Conservation (phyloP, 2,113 vertebrate species). For the Ictalurus furcatus region DNA sequence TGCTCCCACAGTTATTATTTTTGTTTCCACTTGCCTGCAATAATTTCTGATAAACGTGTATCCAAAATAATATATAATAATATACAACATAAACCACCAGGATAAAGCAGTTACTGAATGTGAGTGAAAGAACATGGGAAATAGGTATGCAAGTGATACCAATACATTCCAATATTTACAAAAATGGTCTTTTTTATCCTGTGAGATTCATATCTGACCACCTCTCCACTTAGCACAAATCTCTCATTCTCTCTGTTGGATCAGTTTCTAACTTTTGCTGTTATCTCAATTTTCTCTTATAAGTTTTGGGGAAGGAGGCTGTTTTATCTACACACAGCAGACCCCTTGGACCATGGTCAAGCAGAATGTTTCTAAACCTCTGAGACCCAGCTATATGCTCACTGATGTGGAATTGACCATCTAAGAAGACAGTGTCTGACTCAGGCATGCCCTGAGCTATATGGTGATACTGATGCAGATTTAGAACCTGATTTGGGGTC, state of each 20-base stretch:
- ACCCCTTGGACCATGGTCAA: neutral
- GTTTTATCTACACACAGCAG: neutral
- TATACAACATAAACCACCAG: neutral
- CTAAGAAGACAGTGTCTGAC: neutral
- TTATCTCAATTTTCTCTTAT: neutral
- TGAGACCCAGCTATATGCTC: neutral
- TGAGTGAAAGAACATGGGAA: neutral
- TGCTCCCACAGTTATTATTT: neutral
- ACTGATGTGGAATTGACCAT: neutral
- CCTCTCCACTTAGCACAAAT: neutral
- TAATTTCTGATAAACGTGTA: neutral
- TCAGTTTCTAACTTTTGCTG: neutral
- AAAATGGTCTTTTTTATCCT: too few relatives aligned
- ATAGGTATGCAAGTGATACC: neutral
- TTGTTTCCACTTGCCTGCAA: neutral
- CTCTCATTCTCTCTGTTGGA: neutral
- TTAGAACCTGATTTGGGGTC: neutral
- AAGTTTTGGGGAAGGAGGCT: neutral
- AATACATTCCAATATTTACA: neutral
- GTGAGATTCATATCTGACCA: neutral
- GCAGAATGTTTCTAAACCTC: neutral
- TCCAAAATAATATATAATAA: neutral
- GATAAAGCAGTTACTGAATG: neutral
- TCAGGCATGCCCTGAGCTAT: neutral
- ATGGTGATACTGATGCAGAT: neutral